phyloP scores from a whole-genome alignment of 2,797 vertebrate species.

The Liparis tanakae region DNA sequence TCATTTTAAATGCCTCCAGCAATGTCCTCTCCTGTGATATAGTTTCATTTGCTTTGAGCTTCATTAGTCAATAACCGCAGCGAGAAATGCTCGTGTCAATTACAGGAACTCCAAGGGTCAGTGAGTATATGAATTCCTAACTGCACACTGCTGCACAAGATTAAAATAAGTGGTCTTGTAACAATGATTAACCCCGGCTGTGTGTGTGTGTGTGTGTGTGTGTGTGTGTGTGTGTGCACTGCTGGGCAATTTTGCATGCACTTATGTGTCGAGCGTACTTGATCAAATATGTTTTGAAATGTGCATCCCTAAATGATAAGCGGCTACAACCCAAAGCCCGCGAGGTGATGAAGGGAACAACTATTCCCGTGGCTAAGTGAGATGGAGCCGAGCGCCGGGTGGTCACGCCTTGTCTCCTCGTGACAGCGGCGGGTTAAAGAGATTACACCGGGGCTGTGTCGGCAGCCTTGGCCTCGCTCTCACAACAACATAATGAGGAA shows the following conservation, averaged over 20 bases:
- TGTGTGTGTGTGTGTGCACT: slow-evolving; percentile 5
- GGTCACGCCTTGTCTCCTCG: slow-evolving; percentile 87
- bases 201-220: slow-evolving; percentile 7
- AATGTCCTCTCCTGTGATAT: slow-evolving; percentile 62
- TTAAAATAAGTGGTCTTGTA: slow-evolving; percentile 69
- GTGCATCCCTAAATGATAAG: slow-evolving; percentile 67
- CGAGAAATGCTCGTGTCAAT: slow-evolving; percentile 57
- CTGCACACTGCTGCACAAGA: slow-evolving; percentile 58
- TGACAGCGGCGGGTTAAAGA: slow-evolving; percentile 91
- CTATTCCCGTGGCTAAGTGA: slow-evolving; percentile 72
- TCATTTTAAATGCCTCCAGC: slow-evolving; percentile 62
- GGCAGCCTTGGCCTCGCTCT: slow-evolving; percentile 86
- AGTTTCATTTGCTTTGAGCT: slow-evolving; percentile 72
- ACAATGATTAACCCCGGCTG: slow-evolving; percentile 62
- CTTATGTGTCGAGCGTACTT: slow-evolving; percentile 44
- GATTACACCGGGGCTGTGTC: slow-evolving; percentile 91
- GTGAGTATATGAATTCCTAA: slow-evolving; percentile 68
- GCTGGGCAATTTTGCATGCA: slow-evolving; percentile 29
- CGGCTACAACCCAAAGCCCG: slow-evolving; percentile 45
- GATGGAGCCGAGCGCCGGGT: slow-evolving; percentile 87
- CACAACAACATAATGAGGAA: slow-evolving; percentile 89
- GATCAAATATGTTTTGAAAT: slow-evolving; percentile 38
- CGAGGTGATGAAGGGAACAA: slow-evolving; percentile 65
- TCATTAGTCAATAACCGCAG: slow-evolving; percentile 77
- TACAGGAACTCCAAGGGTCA: slow-evolving; percentile 68